Evolutionary conservation across 2,113 vertebrate species (phyloP).

Genomic region (Dryoscopus gambensis): DNA sequence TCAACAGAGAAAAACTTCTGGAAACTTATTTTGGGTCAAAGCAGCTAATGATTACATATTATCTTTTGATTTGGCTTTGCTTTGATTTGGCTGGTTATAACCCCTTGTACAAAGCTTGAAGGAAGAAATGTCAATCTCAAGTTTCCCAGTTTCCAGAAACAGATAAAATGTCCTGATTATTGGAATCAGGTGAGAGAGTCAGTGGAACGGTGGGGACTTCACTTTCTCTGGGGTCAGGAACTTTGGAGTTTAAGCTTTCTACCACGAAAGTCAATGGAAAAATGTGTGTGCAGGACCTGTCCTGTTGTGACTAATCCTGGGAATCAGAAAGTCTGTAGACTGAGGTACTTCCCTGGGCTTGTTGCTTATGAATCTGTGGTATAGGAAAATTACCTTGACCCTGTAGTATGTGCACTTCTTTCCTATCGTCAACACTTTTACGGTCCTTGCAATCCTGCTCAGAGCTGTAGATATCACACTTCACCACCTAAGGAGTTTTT

Average conservation of each 20-base stretch:
- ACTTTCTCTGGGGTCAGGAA: neutral
- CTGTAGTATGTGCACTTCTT: neutral
- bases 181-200: neutral
- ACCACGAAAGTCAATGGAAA: neutral
- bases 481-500: neutral
- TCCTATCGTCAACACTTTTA: neutral
- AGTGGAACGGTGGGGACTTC: neutral
- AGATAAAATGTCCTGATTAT: neutral
- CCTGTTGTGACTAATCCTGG: neutral
- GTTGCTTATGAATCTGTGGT: neutral
- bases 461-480: neutral
- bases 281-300: neutral
- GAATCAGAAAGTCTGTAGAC: neutral
- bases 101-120: neutral
- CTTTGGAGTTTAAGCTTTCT: neutral
- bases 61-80: neutral
- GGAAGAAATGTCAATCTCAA: neutral
- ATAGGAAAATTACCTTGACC: slow-evolving; percentile 20
- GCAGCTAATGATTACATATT: neutral
- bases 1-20: neutral
- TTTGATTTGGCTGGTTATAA: neutral
- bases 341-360: neutral
- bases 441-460: neutral
- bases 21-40: neutral
- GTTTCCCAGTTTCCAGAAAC: neutral